A percentile compares a stretch with the other conserved stretches of the same genome.
Evolutionary conservation across 2,888 invertebrate genomes (phyloP).

Genomic region (Cryptocheilus praepositus): DNA sequence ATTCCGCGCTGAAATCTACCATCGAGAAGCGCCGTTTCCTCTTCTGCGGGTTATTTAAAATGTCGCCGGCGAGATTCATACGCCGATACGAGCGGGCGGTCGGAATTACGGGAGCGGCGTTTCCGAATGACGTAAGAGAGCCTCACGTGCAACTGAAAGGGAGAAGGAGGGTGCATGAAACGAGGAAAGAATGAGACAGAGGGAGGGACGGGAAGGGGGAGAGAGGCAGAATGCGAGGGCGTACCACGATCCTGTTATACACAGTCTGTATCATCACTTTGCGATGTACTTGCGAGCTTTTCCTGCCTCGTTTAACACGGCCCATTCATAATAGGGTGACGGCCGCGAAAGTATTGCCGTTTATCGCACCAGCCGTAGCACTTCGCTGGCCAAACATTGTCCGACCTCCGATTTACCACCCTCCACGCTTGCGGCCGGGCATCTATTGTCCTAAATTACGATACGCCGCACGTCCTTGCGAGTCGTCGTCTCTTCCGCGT

Average conservation of each 20-base stretch:
- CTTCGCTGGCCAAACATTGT: constrained; percentile 44
- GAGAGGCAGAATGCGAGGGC: neutral
- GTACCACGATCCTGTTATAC: constrained; percentile 47
- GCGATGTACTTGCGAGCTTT: constrained; percentile 64
- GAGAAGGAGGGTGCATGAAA: constrained; percentile 26
- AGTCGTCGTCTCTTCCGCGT: no score
- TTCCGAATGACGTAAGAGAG: constrained; percentile 19
- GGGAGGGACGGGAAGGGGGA: neutral
- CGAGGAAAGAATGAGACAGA: constrained; percentile 18
- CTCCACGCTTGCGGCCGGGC: neutral
- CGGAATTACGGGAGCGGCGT: constrained; percentile 15
- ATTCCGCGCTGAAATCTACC: no score
- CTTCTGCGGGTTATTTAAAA: no score
- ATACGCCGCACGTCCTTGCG: neutral
- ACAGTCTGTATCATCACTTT: constrained; percentile 59
- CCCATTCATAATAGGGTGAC: constrained; percentile 61
- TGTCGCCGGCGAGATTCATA: no score
- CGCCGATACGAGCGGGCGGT: no score
- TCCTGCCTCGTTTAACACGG: constrained; percentile 64
- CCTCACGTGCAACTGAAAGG: constrained; percentile 18
- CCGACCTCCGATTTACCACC: constrained; percentile 48
- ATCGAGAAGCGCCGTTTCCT: no score
- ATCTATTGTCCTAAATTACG: constrained; percentile 25
- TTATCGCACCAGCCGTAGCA: constrained; percentile 47
- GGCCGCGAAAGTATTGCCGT: constrained; percentile 55